Base-by-base conservation (phyloP, 2,797 vertebrate genomes). In the Alauda arvensis region DNA sequence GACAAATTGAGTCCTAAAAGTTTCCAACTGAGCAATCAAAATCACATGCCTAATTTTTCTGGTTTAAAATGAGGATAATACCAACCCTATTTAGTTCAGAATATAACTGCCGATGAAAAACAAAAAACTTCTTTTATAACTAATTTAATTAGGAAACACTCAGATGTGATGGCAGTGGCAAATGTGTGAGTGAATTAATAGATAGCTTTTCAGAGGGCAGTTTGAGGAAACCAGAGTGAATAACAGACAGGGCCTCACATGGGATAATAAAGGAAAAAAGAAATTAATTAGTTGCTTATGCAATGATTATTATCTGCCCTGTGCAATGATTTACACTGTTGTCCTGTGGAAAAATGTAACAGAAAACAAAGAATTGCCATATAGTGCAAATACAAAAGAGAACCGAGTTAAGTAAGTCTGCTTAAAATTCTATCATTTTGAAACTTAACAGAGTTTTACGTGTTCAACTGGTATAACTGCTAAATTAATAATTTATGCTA, bases 261-360 rank as follows among this genome's bases (percentile, higher is more conserved):
- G 14, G 53, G 10, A 87, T 29, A 90, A 84, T 53, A 69, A 69
- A 90, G n/a, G n/a, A 90, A 87, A 83, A 75, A 74, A 77, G 33
- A 75, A 88, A 90, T 59, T 74, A 45, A 69, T 83, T 70, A 70
- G 39, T 57, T 85, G 23, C 24, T 89, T 72, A 85, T 78, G 48
- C 23, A 81, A 48, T 76, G 60, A 89, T 56, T 89, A 39, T 28
- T 83, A 34, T 67, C 80, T 87, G 31, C 40, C 39, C 53, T 60
- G 25, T 90, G 67, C 45, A 89, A 66, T 12, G 5, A 77, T 67
- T 89, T 83, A 83, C 11, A 70, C 74, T 81, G 49, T 40, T 81
- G 83, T 43, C 25, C 42, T 65, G n/a, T 67, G 31, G 31, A 89
- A 90, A 92, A 87, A 78, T 14, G 66, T 31, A 59, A 37, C 67